A percentile compares a stretch with the other conserved stretches of the same genome.
phyloP scores from a whole-genome alignment of 2,888 invertebrate species.

The Lottia gigantea region DNA sequence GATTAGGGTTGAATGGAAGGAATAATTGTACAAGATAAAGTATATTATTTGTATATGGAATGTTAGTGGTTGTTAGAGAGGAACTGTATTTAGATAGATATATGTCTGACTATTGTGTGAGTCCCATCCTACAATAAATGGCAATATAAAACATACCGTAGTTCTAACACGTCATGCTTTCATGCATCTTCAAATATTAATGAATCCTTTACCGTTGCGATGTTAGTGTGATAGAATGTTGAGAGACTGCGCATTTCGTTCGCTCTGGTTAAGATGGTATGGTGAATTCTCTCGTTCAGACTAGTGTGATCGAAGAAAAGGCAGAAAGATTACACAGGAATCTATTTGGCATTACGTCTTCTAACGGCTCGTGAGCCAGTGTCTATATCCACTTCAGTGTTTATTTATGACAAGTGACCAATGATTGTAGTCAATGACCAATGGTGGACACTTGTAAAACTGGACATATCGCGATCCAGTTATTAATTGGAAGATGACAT shows the following conservation, averaged over 20 bases:
- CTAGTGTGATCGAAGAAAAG: conserved; percentile 8
- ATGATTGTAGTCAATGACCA: conserved; percentile 7
- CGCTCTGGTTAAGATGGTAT: conserved; percentile 2
- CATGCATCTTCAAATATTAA: conserved; percentile 5
- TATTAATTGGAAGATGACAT: conserved; percentile 9
- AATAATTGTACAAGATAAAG: too few species aligned
- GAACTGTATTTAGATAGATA: too few species aligned
- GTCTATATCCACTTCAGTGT: neutral
- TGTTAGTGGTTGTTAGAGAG: too few species aligned
- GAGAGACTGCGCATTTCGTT: conserved; percentile 9
- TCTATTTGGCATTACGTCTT: conserved; percentile 10
- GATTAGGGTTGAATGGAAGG: too few species aligned
- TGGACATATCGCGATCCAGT: neutral
- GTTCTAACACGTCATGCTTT: conserved; percentile 6
- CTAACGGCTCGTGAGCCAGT: conserved; percentile 7
- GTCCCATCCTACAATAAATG: too few species aligned
- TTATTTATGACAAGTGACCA: conserved; percentile 7
- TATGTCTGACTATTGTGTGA: too few species aligned
- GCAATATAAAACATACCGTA: neutral
- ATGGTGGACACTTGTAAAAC: conserved; percentile 6
- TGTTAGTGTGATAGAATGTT: neutral
- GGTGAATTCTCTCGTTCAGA: conserved; percentile 7
- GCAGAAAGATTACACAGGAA: conserved; percentile 9
- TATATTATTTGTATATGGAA: too few species aligned
- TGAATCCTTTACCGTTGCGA: neutral